Evolutionary conservation across 2,888 invertebrate genomes (phyloP).

Genomic region (Noctua janthe): DNA sequence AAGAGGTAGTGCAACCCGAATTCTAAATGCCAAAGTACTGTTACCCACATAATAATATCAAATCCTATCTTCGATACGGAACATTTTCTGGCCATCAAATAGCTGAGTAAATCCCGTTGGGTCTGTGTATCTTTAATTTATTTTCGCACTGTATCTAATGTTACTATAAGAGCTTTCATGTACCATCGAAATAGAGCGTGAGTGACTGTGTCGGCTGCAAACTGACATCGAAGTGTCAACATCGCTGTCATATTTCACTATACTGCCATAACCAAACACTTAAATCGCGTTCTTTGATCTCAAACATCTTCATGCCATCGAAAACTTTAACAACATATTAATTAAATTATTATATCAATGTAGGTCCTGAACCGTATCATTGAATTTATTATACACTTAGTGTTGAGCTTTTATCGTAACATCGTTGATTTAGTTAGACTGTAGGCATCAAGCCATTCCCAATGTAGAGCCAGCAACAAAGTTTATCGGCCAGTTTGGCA

Average conservation of each 20-base stretch:
- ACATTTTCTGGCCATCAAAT: slow-evolving; percentile 37
- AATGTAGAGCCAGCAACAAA: slow-evolving; percentile 25
- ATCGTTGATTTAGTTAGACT: slow-evolving; percentile 33
- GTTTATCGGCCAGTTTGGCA: neutral
- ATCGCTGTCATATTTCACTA: slow-evolving; percentile 12
- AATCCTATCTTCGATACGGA: slow-evolving; percentile 28
- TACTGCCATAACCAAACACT: slow-evolving; percentile 16
- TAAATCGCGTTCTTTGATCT: slow-evolving; percentile 39
- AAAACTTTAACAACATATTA: slow-evolving; percentile 29
- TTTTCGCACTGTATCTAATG: slow-evolving; percentile 17
- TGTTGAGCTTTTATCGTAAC: slow-evolving; percentile 50
- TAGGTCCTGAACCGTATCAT: slow-evolving; percentile 22
- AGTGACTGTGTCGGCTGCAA: slow-evolving; percentile 1
- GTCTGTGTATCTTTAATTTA: slow-evolving; percentile 27
- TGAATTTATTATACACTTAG: slow-evolving; percentile 53
- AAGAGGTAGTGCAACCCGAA: slow-evolving; percentile 52
- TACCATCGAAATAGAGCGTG: slow-evolving; percentile 19
- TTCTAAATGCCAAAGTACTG: slow-evolving; percentile 51
- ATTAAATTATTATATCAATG: slow-evolving; percentile 37
- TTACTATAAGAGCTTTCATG: slow-evolving; percentile 18
- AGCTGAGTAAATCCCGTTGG: slow-evolving; percentile 33
- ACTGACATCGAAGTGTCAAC: slow-evolving; percentile 17
- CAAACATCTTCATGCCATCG: slow-evolving; percentile 22
- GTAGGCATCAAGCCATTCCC: slow-evolving; percentile 15
- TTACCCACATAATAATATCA: slow-evolving; percentile 42